Evolutionary conservation across 2,888 invertebrate genomes (phyloP).

Genomic region (Acleris sparsana): DNA sequence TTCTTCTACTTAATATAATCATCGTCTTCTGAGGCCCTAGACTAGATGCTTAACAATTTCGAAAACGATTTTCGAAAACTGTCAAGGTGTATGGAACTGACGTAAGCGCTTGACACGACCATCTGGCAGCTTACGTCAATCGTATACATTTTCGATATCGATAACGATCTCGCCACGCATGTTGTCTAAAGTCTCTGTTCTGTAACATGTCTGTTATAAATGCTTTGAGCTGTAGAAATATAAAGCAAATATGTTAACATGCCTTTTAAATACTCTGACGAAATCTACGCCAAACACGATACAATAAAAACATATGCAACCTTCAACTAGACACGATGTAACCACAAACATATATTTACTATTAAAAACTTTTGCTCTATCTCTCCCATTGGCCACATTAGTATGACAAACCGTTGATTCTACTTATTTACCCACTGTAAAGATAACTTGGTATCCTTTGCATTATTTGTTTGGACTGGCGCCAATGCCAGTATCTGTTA

Average conservation of each 20-base stretch:
- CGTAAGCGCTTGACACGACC: too few species aligned
- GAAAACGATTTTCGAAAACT: too few species aligned
- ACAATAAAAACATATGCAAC: constrained; percentile 23
- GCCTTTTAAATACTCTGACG: neutral
- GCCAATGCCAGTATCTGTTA: constrained; percentile 23
- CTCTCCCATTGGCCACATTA: neutral
- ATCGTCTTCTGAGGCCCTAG: too few species aligned
- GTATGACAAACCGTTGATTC: constrained; percentile 5
- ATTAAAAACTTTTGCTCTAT: constrained; percentile 1
- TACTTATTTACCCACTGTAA: neutral
- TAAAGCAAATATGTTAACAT: neutral
- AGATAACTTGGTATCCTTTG: constrained; percentile 15
- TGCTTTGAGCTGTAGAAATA: too few species aligned
- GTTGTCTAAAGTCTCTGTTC: too few species aligned
- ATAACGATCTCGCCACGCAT: too few species aligned
- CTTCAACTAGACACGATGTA: constrained; percentile 15
- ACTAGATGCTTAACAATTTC: too few species aligned
- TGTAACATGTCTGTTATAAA: too few species aligned
- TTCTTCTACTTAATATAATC: too few species aligned
- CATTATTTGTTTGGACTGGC: constrained; percentile 25
- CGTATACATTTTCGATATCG: too few species aligned
- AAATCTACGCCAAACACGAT: neutral
- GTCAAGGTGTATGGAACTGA: too few species aligned
- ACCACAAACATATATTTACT: constrained; percentile 16
- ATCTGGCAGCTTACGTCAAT: too few species aligned